Evolutionary conservation across 2,888 invertebrate species (phyloP).

Genomic region (Disparrhopalites patrizii): DNA sequence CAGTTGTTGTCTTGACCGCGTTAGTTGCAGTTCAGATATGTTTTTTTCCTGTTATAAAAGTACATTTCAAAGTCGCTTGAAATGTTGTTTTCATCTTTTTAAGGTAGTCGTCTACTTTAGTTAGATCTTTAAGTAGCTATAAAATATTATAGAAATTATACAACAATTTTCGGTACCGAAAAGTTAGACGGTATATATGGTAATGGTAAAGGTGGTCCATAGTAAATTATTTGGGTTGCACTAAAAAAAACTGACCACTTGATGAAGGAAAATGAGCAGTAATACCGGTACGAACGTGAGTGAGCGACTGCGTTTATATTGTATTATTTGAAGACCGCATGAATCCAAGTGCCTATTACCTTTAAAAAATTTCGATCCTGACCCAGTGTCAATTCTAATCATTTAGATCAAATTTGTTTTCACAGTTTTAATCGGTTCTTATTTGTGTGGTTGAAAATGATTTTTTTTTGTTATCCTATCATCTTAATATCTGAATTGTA

Average conservation of each 20-base stretch:
- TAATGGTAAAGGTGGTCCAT: background rate
- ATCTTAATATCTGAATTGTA: conserved; percentile 4
- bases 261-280: too few relatives aligned
- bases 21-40: conserved; percentile 15
- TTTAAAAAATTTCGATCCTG: background rate
- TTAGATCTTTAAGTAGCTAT: background rate
- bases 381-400: conserved; percentile 8
- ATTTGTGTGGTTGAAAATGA: background rate
- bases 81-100: background rate
- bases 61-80: background rate
- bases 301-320: background rate
- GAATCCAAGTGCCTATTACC: conserved; percentile 6
- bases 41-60: background rate
- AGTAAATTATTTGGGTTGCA: background rate
- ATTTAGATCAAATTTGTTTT: background rate
- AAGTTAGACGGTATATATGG: too few relatives aligned
- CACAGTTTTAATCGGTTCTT: conserved; percentile 3
- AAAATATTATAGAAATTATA: background rate
- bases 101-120: conserved; percentile 1
- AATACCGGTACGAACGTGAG: background rate
- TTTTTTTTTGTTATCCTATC: background rate
- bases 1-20: background rate
- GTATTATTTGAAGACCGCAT: conserved; percentile 9
- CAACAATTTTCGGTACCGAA: background rate
- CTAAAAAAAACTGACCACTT: too few relatives aligned